These are phyloP conservation scores for Epizoanthus rinbou DNA, from an alignment of 92 coral and sea anemone species.

Conservation along the genomic window DNA sequence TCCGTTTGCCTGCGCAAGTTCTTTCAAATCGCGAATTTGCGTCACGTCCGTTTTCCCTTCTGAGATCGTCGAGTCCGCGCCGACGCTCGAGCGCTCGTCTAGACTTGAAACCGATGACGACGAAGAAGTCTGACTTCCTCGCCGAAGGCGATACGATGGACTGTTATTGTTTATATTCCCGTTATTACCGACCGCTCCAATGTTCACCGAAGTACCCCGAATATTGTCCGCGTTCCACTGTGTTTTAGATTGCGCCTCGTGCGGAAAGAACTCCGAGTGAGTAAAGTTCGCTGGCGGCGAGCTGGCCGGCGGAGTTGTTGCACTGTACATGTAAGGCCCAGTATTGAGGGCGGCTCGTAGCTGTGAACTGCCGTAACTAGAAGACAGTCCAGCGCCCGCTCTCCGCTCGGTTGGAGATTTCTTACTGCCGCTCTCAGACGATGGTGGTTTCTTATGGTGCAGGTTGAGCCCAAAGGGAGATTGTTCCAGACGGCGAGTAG, in stretches of 20 bases:
- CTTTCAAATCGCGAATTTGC: constrained; percentile 89
- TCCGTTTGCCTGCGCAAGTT: constrained; percentile 92
- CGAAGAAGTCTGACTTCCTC: constrained; percentile 91
- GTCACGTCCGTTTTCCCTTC: constrained; percentile 91
- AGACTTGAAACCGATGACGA: constrained; percentile 95
- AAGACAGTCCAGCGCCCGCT: constrained; percentile 41
- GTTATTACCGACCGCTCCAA: constrained; percentile 28
- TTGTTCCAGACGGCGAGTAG: constrained; percentile 77
- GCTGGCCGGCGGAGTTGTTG: constrained; percentile 33
- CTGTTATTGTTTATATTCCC: constrained; percentile 25
- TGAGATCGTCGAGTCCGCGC: constrained; percentile 77
- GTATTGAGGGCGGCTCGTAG: constrained; percentile 50
- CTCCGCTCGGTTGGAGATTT: constrained; percentile 51
- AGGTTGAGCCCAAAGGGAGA: constrained; percentile 87
- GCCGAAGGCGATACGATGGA: constrained; percentile 63
- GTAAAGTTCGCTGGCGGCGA: constrained; percentile 69
- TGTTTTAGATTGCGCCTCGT: constrained; percentile 79
- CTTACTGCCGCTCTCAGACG: constrained; percentile 57
- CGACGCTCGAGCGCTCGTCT: constrained; percentile 93
- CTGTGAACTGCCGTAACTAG: constrained; percentile 56
- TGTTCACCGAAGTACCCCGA: constrained; percentile 55
- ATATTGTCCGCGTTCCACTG: constrained; percentile 70
- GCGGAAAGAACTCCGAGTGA: constrained; percentile 85
- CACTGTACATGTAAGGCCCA: constrained; percentile 59
- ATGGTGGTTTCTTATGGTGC: constrained; percentile 68